Percentiles rank a stretch among this genome's conserved stretches.
phyloP scores from a whole-genome alignment of 2,888 invertebrate species.

The Drosophila anomalata region DNA sequence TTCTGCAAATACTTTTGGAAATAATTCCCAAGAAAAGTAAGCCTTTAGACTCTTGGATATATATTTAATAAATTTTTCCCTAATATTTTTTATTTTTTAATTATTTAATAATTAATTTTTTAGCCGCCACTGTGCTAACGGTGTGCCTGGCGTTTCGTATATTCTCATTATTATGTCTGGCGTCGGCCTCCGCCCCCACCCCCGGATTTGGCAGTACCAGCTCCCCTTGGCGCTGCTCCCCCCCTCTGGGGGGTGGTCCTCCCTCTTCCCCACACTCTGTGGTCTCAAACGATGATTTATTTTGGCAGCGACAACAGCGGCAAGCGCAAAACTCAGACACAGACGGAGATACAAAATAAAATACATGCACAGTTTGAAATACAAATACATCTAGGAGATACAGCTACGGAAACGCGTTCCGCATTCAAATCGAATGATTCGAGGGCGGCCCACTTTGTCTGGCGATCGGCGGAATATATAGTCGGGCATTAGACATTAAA shows the following conservation, averaged over 20 bases:
- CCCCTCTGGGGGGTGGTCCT: conserved; percentile 37
- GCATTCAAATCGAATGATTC: conserved; percentile 72
- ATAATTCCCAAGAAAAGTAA: no score
- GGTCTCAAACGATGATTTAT: conserved; percentile 75
- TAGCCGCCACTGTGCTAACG: not conserved
- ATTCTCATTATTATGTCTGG: conserved; percentile 74
- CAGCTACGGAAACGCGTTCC: conserved; percentile 63
- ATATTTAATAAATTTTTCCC: not conserved
- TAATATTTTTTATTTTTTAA: not conserved
- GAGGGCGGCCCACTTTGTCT: conserved; percentile 62
- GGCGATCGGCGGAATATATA: conserved; percentile 55
- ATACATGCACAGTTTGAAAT: not conserved
- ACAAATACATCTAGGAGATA: conserved; percentile 1
- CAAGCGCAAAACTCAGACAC: conserved; percentile 2
- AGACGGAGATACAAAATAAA: no score
- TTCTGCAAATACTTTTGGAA: no score
- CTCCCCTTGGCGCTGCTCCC: not conserved
- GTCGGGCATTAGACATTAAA: not conserved
- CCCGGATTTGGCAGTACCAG: conserved; percentile 1
- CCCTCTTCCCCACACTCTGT: conserved; percentile 15
- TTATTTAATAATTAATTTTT: not conserved
- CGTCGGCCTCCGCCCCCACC: conserved; percentile 43
- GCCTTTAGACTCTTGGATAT: not conserved
- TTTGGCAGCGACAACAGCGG: conserved; percentile 65
- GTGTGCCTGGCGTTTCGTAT: not conserved